Evolutionary conservation across 64 coral and sea anemone species (phyloP).

Genomic region (Orbicella faveolata): DNA sequence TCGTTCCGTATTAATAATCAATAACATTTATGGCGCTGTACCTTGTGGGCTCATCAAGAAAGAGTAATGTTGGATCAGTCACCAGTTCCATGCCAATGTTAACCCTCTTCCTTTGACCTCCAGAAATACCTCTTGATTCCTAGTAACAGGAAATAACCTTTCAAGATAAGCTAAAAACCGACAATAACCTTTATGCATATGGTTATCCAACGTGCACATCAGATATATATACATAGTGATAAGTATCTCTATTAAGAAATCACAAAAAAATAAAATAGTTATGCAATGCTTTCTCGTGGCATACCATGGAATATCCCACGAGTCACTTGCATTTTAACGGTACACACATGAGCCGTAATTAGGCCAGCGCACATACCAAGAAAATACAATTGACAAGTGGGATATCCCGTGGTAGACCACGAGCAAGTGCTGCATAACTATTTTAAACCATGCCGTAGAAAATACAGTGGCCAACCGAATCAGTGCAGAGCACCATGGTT

Average conservation of each 20-base stretch:
- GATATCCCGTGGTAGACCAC: too few relatives aligned
- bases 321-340: too few relatives aligned
- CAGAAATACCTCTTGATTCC: constrained; percentile 82
- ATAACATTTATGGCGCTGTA: background rate
- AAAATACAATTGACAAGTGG: too few relatives aligned
- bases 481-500: too few relatives aligned
- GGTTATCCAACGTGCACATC: too few relatives aligned
- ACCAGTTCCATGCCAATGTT: constrained; percentile 95
- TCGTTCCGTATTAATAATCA: too few relatives aligned
- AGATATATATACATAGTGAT: background rate
- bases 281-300: background rate
- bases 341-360: too few relatives aligned
- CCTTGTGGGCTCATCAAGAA: constrained; percentile 89
- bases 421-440: too few relatives aligned
- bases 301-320: background rate
- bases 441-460: too few relatives aligned
- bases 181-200: too few relatives aligned
- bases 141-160: background rate
- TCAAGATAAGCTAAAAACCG: background rate
- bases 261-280: background rate
- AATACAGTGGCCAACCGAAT: too few relatives aligned
- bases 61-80: constrained; percentile 76
- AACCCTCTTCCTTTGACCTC: constrained; percentile 83
- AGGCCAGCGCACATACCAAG: too few relatives aligned
- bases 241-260: background rate